Evolutionary conservation across 2,113 vertebrate genomes (phyloP), one percentile per base, ranked within the genome.

Genomic region (Litocranius walleri): DNA sequence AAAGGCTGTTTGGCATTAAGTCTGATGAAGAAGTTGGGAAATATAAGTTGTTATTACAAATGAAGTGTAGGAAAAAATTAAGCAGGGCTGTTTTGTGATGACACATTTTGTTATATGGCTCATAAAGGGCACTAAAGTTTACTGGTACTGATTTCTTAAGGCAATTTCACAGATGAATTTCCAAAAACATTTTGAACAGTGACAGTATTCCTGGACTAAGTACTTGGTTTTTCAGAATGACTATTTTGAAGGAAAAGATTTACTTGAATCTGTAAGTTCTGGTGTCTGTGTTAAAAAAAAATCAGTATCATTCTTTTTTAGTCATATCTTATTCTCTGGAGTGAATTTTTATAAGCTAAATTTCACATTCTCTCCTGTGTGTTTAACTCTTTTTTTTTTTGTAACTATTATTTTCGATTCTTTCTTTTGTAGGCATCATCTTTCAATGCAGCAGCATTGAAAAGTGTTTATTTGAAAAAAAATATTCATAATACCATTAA

Each of bases 401-500:
- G 40, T 61, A 91, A 83, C 54, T 71, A 61, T 89, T 85, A 74
- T 62, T 97, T 95, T 94, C 8, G 29, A 0, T 96, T 93, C 19
- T 90, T 45, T 89, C 43, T 59, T 74, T 92, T 57, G n/a, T 86
- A 91, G 48, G 52, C 93, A 54, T 89, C 10, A 7, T 84, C 77
- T 92, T 84, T 45, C 83, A 95, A 48, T 40, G 21, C 59, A 78
- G 50, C 11, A 88, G 64, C 93, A 48, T 94, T 96, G 88, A 97
- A 50, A 96, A 88, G 54, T 95, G 86, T 97, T 97, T 97, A 93
- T 91, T 96, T 94, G 21, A 91, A 90, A 92, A 80, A 90, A 87
- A 50, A 33, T 90, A 93, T 88, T 96, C 91, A 90, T 94, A 95
- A 96, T 59, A 71, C 36, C 81, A 97, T 98, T 98, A 98, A 97